phyloP scores from a whole-genome alignment of 2,888 invertebrate species.

The Scaptomyza parva region DNA sequence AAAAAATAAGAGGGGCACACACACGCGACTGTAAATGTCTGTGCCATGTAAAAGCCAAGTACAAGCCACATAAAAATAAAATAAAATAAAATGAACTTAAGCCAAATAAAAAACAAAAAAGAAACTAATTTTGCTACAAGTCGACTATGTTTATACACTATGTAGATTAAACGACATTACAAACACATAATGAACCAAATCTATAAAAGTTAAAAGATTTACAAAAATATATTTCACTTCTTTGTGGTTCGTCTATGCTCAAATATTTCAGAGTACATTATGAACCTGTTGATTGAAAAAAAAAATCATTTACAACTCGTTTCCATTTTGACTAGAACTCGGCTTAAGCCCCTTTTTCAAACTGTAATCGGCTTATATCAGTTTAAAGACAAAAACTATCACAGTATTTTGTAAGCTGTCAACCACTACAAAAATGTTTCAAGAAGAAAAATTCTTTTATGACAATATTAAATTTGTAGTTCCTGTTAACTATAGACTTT shows the following conservation, averaged over 20 bases:
- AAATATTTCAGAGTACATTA: neutral
- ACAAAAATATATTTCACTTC: too few species aligned
- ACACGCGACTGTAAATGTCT: conserved; percentile 37
- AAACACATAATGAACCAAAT: too few species aligned
- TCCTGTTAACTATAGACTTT: neutral
- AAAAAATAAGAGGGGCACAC: conserved; percentile 28
- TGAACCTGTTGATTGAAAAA: neutral
- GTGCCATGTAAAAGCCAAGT: conserved; percentile 74
- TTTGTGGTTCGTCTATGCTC: too few species aligned
- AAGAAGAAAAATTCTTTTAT: neutral
- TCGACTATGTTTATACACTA: conserved; percentile 32
- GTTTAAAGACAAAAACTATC: conserved; percentile 1
- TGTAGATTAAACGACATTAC: too few species aligned
- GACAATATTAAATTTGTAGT: neutral
- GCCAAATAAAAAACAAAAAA: conserved; percentile 33
- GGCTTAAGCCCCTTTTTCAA: neutral
- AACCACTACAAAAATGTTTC: conserved; percentile 1
- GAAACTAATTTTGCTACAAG: neutral
- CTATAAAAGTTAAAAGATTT: too few species aligned
- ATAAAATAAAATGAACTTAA: conserved; percentile 46
- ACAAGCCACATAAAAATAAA: conserved; percentile 72
- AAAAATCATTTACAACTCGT: neutral
- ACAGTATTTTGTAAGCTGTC: neutral
- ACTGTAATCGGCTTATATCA: conserved; percentile 7
- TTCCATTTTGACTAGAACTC: neutral